phyloP scores from a whole-genome alignment of 2,888 invertebrate species.

The Ptychoptera albimana region DNA sequence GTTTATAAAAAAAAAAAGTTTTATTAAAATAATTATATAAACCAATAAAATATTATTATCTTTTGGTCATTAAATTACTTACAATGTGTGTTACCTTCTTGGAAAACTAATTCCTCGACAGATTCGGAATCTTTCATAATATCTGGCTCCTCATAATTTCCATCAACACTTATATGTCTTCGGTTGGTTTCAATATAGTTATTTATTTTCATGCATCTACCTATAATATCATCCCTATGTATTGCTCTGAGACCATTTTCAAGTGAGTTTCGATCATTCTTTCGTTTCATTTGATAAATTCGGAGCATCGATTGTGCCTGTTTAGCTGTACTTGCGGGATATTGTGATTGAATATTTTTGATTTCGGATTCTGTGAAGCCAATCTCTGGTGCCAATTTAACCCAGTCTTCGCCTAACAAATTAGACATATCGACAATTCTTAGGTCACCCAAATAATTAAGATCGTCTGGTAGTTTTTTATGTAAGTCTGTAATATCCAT shows the following conservation, averaged over 20 bases:
- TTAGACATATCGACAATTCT: constrained; percentile 60
- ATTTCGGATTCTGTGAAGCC: constrained; percentile 57
- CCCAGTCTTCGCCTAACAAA: constrained; percentile 54
- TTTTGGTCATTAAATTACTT: not conserved
- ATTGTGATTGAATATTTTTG: constrained; percentile 54
- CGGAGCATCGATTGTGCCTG: constrained; percentile 56
- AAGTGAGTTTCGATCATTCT: constrained; percentile 40
- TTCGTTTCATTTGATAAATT: constrained; percentile 35
- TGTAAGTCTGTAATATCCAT: constrained; percentile 7
- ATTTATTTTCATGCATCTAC: constrained; percentile 49
- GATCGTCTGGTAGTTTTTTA: constrained; percentile 16
- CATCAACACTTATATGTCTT: constrained; percentile 33
- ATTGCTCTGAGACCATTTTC: constrained; percentile 75
- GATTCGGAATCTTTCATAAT: constrained; percentile 48
- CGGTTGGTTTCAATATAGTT: constrained; percentile 10
- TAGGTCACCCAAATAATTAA: constrained; percentile 46
- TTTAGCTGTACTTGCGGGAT: constrained; percentile 54
- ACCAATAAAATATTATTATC: not conserved
- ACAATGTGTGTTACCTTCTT: constrained; percentile 22
- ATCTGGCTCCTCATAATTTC: constrained; percentile 43
- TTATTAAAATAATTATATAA: not conserved
- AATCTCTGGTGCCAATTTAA: constrained; percentile 49
- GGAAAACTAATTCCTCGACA: constrained; percentile 28
- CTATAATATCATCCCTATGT: constrained; percentile 81
- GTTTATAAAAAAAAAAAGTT: constrained; percentile 4